Evolutionary conservation across 2,888 invertebrate species (phyloP).

Genomic region (Hyles lineata): DNA sequence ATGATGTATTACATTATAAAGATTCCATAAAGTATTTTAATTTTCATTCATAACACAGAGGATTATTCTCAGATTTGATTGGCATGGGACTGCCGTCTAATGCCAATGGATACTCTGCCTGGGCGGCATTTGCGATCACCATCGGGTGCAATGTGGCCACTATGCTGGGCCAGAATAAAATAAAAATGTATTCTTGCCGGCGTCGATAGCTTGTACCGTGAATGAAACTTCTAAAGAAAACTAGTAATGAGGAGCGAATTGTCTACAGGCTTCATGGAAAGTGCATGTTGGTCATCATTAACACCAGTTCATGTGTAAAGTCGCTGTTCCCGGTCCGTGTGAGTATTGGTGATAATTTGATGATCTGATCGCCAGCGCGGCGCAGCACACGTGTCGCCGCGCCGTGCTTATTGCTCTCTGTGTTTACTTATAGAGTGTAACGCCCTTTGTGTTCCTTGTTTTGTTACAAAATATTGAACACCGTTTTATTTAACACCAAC

Average conservation of each 20-base stretch:
- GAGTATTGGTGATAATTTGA: constrained; percentile 73
- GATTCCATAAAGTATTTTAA: too few relatives aligned
- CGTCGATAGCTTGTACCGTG: neutral
- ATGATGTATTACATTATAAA: too few relatives aligned
- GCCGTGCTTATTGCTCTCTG: constrained; percentile 54
- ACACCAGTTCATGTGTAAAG: constrained; percentile 34
- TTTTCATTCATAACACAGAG: neutral
- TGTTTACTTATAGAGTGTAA: constrained; percentile 80
- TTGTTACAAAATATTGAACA: constrained; percentile 85
- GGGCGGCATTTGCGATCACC: too few relatives aligned
- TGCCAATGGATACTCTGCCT: too few relatives aligned
- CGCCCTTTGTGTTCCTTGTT: constrained; percentile 83
- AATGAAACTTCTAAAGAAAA: too few relatives aligned
- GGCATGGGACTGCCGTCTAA: too few relatives aligned
- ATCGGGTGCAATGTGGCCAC: too few relatives aligned
- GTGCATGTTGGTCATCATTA: neutral
- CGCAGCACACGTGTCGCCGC: constrained; percentile 55
- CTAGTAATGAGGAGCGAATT: neutral
- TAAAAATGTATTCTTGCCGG: neutral
- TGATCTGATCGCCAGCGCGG: constrained; percentile 58
- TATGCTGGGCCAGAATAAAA: too few relatives aligned
- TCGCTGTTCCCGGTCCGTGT: constrained; percentile 49
- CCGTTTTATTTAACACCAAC: constrained; percentile 83
- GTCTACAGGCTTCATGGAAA: neutral
- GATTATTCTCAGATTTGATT: neutral